phyloP scores from a whole-genome alignment of 2,888 invertebrate genomes.

The Athalia cordata region DNA sequence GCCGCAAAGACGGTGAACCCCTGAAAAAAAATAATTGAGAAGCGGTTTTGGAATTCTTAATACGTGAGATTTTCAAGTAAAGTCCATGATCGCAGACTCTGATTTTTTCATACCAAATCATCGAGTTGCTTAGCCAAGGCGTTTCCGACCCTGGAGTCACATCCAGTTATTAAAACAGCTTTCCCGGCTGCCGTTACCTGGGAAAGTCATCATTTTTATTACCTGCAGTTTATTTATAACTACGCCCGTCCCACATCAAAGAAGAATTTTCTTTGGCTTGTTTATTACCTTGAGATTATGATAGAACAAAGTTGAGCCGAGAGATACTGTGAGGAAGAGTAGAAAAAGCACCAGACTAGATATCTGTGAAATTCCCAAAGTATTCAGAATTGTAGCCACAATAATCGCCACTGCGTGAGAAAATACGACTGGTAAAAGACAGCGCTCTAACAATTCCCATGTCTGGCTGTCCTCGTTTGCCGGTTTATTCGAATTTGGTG shows the following conservation, averaged over 20 bases:
- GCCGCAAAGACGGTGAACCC: conserved; percentile 94
- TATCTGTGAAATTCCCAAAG: conserved; percentile 83
- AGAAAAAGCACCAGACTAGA: conserved; percentile 87
- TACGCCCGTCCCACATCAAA: not conserved
- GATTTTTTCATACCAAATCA: conserved; percentile 76
- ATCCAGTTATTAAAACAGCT: conserved; percentile 89
- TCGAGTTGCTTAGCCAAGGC: conserved; percentile 87
- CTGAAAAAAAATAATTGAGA: conserved; percentile 57
- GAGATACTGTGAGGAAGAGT: conserved; percentile 82
- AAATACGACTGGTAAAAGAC: conserved; percentile 85
- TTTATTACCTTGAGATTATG: conserved; percentile 88
- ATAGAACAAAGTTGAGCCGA: conserved; percentile 87
- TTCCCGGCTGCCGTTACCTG: conserved; percentile 89
- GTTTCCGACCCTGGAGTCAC: conserved; percentile 85
- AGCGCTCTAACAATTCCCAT: conserved; percentile 82
- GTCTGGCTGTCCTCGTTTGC: conserved; percentile 71
- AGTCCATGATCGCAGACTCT: not conserved
- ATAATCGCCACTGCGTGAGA: conserved; percentile 88
- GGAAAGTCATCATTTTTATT: conserved; percentile 49
- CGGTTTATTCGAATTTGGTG: conserved; percentile 64
- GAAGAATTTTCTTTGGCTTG: not conserved
- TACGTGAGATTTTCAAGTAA: not conserved
- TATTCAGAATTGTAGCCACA: conserved; percentile 82
- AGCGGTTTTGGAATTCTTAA: not conserved
- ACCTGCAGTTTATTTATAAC: not conserved